Evolutionary conservation across 2,888 invertebrate genomes (phyloP), one percentile per base, ranked within the genome.

Genomic region (Piscicola geometra): DNA sequence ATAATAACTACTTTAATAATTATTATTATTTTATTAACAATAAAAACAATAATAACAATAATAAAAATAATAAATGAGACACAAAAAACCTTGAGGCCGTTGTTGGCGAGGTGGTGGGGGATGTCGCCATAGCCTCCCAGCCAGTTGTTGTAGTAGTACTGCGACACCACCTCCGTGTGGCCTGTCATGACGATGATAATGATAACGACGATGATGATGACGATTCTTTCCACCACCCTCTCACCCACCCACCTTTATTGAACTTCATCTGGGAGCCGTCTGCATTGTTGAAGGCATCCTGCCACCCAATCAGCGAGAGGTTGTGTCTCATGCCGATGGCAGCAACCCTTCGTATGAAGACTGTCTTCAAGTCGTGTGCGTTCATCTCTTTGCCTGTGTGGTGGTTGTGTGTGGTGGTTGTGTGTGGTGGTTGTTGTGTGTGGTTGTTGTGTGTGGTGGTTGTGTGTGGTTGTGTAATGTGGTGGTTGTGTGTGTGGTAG

Each of bases 131-230:
- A 74, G 0, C 81, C 80, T 76, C 79, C 78, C 75, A 82, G 82
- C 81, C 81, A 82, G 0, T 82, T 79, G 71, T 80, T 82, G 60
- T 82, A 80, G 82, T 83, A 84, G 1, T 82, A 81, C 77, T 82
- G 81, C 5, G 79, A 80, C 60, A 79, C 81, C 1, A 83, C 79
- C 15, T 82, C 76, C 1, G 36, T 68, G 21, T 70, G 35, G 3
- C 21, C 30, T 33, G 2, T 18, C 15, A 1, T 35, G 1, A 33
- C 3, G 75, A 47, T 47, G 50, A 47, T 47, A 47, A 47, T 47
- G 21, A 47, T 21, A 47, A 47, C 50, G 50, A 47, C 12, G 21
- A 47, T 15, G 21, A 47, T 47, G 50, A 47, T 9, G 50, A 47
- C 21, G 50, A 15, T 21, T 47, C 9, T 47, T 25, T 12, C 18